These are phyloP conservation scores for Urocynchramus pylzowi DNA, from an alignment of 2,113 vertebrate species.

Conservation along the genomic window DNA sequence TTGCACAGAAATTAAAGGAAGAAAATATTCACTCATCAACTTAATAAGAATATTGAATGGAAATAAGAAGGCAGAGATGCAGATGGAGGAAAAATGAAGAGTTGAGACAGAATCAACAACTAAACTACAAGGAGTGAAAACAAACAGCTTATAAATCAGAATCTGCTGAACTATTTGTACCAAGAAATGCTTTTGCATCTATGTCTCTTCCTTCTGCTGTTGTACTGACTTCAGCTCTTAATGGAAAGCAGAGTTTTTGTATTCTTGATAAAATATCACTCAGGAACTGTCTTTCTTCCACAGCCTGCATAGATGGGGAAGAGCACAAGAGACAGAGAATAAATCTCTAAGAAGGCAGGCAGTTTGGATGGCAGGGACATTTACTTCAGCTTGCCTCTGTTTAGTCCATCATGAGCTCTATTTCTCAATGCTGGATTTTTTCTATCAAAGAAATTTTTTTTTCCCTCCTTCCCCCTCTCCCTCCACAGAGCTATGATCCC, in stretches of 20 bases:
- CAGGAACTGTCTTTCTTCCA: neutral
- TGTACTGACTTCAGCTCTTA: neutral
- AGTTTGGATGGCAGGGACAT: neutral
- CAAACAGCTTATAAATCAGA: neutral
- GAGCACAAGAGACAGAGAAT: neutral
- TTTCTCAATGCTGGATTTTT: neutral
- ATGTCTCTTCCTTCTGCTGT: neutral
- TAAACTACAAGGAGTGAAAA: neutral
- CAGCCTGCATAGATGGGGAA: neutral
- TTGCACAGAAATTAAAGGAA: neutral
- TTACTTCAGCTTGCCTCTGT: neutral
- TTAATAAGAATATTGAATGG: neutral
- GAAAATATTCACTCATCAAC: neutral
- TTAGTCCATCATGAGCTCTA: neutral
- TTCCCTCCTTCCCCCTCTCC: neutral
- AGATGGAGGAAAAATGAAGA: neutral
- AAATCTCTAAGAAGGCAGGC: neutral
- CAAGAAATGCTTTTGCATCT: neutral
- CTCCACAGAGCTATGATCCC: neutral
- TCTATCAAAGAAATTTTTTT: neutral
- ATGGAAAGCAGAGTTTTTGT: neutral
- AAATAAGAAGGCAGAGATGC: neutral
- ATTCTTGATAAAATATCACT: neutral
- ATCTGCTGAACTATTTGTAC: neutral
- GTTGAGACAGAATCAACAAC: neutral